Evolutionary conservation across 2,888 invertebrate species (phyloP).

Genomic region (Drosophila subquinaria): DNA sequence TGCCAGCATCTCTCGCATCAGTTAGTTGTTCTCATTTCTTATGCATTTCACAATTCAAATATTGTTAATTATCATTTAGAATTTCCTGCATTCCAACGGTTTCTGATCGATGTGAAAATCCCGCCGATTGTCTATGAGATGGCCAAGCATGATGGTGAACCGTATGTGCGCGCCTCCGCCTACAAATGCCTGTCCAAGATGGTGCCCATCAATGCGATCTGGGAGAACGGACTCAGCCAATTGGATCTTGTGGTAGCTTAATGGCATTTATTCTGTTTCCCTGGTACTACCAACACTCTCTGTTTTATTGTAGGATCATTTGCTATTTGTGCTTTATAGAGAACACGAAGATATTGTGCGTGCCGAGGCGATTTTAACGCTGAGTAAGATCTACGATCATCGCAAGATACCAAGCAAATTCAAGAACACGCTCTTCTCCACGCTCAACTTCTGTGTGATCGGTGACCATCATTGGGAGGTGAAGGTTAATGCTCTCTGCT

Average conservation of each 20-base stretch:
- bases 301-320: slow-evolving; percentile 85
- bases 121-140: slow-evolving; percentile 89
- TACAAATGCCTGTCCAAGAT: slow-evolving; percentile 90
- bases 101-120: slow-evolving; percentile 89
- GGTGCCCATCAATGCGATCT: slow-evolving; percentile 88
- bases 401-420: slow-evolving; percentile 87
- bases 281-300: not conserved
- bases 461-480: slow-evolving; percentile 94
- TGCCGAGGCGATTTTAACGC: slow-evolving; percentile 89
- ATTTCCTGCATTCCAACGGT: slow-evolving; percentile 91
- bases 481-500: slow-evolving; percentile 89
- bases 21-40: slow-evolving; percentile 86
- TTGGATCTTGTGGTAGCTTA: slow-evolving; percentile 88
- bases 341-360: slow-evolving; percentile 93
- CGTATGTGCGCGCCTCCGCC: slow-evolving; percentile 92
- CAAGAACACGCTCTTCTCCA: slow-evolving; percentile 87
- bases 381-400: slow-evolving; percentile 89
- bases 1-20: slow-evolving; percentile 89
- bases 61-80: slow-evolving; percentile 85
- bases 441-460: slow-evolving; percentile 89
- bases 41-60: not conserved
- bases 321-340: slow-evolving; percentile 87
- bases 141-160: slow-evolving; percentile 89
- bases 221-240: slow-evolving; percentile 88
- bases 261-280: not conserved